Percentiles rank a stretch among this genome's conserved stretches.
Conservation (phyloP, 2,113 vertebrate genomes). For the Pollachius pollachius region DNA sequence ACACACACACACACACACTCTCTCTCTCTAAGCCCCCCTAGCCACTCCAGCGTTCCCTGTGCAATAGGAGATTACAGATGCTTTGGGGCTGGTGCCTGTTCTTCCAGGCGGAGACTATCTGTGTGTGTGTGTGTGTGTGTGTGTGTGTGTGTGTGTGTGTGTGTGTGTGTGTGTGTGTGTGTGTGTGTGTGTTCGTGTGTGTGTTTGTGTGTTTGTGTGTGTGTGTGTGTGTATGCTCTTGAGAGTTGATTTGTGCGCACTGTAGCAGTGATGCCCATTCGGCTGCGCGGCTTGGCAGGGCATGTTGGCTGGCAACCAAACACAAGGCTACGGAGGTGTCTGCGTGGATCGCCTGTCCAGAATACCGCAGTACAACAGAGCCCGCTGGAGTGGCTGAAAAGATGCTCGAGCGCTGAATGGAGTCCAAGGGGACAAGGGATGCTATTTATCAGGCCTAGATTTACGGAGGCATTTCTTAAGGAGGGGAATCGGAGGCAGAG, state of each 20-base stretch:
- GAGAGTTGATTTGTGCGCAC: slow-evolving; percentile 35
- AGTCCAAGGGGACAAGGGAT: slow-evolving; percentile 46
- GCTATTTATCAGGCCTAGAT: slow-evolving; percentile 52
- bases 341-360: slow-evolving; percentile 60
- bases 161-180: slow-evolving; percentile 16
- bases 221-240: neutral
- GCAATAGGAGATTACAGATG: slow-evolving; percentile 82
- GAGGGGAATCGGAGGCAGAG: neutral
- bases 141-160: slow-evolving; percentile 3
- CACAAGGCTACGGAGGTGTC: slow-evolving; percentile 66
- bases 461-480: slow-evolving; percentile 23
- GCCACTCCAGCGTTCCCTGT: slow-evolving; percentile 84
- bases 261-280: slow-evolving; percentile 53
- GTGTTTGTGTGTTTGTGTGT: slow-evolving; percentile 3
- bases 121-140: slow-evolving; percentile 20
- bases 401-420: slow-evolving; percentile 37
- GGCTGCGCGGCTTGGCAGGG: slow-evolving; percentile 52
- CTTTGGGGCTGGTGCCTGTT: slow-evolving; percentile 62
- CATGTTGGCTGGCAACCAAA: slow-evolving; percentile 62
- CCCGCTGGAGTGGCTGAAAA: slow-evolving; percentile 39
- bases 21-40: slow-evolving; percentile 48
- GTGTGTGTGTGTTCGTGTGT: slow-evolving; percentile 20
- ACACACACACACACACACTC: slow-evolving; percentile 14
- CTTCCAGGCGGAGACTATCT: slow-evolving; percentile 51
- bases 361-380: slow-evolving; percentile 49